Percentiles rank a stretch among this genome's conserved stretches.
Evolutionary conservation across 2,113 vertebrate genomes (phyloP).

Genomic region (Polypterus bichir): DNA sequence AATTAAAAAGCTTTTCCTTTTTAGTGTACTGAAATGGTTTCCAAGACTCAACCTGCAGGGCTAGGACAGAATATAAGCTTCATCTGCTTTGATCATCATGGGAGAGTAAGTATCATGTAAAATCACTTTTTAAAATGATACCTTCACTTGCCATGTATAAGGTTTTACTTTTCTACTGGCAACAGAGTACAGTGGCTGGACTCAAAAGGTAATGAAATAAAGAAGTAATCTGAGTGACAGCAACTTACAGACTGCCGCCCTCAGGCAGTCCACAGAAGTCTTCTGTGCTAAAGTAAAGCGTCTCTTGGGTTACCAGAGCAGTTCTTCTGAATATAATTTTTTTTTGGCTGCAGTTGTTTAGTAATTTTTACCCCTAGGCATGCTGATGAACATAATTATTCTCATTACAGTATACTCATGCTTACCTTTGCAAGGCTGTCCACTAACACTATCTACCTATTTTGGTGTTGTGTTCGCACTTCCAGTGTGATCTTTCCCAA

Average conservation of each 20-base stretch:
- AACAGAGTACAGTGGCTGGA: background rate
- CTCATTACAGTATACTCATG: constrained; percentile 3
- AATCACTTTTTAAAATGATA: constrained; percentile 5
- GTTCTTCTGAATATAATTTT: constrained; percentile 7
- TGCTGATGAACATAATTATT: background rate
- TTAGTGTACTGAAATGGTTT: background rate
- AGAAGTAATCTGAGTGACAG: constrained; percentile 9
- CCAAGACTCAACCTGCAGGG: constrained; percentile 11
- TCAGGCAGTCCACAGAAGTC: constrained; percentile 2
- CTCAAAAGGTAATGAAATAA: background rate
- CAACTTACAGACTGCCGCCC: constrained; percentile 4
- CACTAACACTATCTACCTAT: too few relatives aligned
- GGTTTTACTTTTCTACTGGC: background rate
- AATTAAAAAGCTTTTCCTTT: background rate
- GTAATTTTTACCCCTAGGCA: constrained; percentile 1
- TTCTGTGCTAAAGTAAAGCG: constrained; percentile 2
- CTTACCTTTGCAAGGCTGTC: background rate
- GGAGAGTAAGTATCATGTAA: constrained; percentile 9
- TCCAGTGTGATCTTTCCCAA: too few relatives aligned
- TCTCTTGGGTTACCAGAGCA: constrained; percentile 10
- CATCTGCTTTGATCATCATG: constrained; percentile 14
- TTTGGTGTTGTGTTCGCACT: too few relatives aligned
- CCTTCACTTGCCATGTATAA: constrained; percentile 6
- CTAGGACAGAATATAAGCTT: constrained; percentile 13
- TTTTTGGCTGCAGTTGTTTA: background rate